phyloP scores from a whole-genome alignment of 2,797 vertebrate genomes.

The Trachops cirrhosus region DNA sequence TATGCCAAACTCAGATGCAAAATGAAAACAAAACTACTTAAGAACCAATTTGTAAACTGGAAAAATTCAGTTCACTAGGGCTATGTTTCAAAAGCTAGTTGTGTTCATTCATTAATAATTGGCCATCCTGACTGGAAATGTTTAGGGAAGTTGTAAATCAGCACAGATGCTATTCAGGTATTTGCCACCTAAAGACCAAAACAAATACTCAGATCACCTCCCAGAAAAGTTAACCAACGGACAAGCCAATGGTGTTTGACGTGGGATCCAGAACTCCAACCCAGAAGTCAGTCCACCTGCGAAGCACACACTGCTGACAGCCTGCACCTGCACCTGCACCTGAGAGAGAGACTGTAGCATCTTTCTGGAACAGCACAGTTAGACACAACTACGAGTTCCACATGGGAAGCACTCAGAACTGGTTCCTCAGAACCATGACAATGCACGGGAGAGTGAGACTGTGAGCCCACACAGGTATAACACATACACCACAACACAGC shows the following conservation, averaged over 20 bases:
- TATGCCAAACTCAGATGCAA: background rate
- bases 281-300: fast-evolving
- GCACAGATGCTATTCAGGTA: background rate
- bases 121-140: background rate
- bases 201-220: background rate
- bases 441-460: fast-evolving
- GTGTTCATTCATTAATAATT: background rate
- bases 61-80: background rate
- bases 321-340: no score
- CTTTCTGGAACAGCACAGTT: background rate
- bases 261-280: background rate
- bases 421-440: background rate
- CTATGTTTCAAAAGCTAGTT: background rate
- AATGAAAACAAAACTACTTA: background rate
- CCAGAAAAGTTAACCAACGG: background rate
- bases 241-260: background rate
- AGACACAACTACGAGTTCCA: background rate
- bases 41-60: background rate
- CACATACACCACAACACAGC: no score
- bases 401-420: background rate
- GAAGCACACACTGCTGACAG: background rate
- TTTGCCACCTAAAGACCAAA: background rate
- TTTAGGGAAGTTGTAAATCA: background rate
- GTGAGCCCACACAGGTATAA: background rate
- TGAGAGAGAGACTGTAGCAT: no score